phyloP scores from a whole-genome alignment of 2,888 invertebrate species.

The Xestobium rufovillosum region DNA sequence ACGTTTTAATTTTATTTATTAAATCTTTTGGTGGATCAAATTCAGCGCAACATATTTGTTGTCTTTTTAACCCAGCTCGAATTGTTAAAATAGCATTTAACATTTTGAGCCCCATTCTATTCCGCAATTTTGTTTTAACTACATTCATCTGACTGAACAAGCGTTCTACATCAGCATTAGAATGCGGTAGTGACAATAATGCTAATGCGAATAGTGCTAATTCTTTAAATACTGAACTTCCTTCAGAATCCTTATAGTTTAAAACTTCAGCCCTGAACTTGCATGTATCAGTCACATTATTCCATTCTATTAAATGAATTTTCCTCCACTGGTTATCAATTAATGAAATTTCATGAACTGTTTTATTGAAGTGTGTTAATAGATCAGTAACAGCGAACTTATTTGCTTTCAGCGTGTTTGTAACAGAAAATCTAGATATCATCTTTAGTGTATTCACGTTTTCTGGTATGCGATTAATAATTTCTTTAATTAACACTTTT shows the following conservation, averaged over 20 bases:
- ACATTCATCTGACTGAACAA: slow-evolving; percentile 1
- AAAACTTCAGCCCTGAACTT: slow-evolving; percentile 1
- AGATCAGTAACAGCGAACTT: background rate
- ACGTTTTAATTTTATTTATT: slow-evolving; percentile 3
- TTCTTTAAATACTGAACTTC: background rate
- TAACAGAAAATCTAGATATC: background rate
- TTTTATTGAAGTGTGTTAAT: background rate
- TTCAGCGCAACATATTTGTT: background rate
- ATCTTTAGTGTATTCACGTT: background rate
- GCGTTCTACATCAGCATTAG: slow-evolving; percentile 1
- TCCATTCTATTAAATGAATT: background rate
- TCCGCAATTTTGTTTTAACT: background rate
- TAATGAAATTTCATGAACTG: background rate
- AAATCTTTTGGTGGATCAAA: background rate
- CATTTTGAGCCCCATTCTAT: background rate
- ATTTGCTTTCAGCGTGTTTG: background rate
- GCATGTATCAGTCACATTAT: background rate
- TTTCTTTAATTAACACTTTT: background rate
- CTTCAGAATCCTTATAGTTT: slow-evolving; percentile 1
- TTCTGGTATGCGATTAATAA: background rate
- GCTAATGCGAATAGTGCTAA: background rate
- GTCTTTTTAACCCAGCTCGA: background rate
- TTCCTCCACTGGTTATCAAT: background rate
- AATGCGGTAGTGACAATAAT: background rate
- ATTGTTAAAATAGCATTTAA: background rate